Evolutionary conservation across 2,888 invertebrate genomes (phyloP).

Genomic region (Erebia palarica): DNA sequence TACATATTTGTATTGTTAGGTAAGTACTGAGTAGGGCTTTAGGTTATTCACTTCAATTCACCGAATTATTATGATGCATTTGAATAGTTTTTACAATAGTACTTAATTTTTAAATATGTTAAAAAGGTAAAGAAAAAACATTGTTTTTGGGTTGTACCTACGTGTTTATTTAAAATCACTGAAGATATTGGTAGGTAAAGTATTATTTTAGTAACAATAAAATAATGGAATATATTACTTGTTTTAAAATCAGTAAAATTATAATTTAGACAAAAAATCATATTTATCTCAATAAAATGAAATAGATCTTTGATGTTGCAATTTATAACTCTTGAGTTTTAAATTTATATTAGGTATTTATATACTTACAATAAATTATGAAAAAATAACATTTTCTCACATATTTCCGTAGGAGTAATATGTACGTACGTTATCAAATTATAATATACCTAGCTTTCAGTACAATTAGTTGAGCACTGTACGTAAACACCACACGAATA

Average conservation of each 20-base stretch:
- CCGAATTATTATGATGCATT: not conserved
- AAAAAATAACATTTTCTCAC: conserved; percentile 37
- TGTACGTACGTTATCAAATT: conserved; percentile 16
- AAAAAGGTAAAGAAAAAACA: not conserved
- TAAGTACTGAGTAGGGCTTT: not conserved
- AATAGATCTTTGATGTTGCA: not conserved
- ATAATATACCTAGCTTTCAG: conserved; percentile 17
- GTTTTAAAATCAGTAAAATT: too few species aligned
- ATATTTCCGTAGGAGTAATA: conserved; percentile 39
- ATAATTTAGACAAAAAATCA: not conserved
- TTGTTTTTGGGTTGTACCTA: not conserved
- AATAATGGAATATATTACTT: too few species aligned
- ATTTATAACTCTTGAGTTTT: not conserved
- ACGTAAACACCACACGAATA: conserved; percentile 54
- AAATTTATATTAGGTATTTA: not conserved
- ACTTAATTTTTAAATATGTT: not conserved
- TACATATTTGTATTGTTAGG: not conserved
- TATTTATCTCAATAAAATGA: not conserved
- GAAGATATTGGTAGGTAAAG: not conserved
- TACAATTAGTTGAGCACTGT: conserved; percentile 49
- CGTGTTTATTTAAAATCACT: conserved; percentile 1
- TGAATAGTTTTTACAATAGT: too few species aligned
- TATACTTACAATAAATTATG: not conserved
- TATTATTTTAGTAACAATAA: not conserved
- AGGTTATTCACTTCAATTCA: not conserved